Evolutionary conservation across 1,140 invertebrate genomes (phyloP).

Genomic region (Drosophila bocqueti): DNA sequence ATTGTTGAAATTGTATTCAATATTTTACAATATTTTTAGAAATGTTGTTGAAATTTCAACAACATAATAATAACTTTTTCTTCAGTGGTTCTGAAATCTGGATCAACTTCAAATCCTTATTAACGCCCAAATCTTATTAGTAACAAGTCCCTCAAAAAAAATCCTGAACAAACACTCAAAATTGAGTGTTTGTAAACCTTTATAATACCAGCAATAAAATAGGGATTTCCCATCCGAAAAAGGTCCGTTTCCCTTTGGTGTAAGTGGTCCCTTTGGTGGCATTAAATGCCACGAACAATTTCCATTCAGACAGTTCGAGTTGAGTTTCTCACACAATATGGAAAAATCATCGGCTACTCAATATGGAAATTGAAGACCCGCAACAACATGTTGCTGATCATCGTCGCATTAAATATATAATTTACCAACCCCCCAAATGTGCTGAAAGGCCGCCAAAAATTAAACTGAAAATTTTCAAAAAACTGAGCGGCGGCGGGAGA

Average conservation of each 20-base stretch:
- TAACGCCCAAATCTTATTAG: neutral
- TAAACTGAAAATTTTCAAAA: conserved; percentile 20
- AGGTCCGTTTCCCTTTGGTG: neutral
- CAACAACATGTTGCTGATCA: conserved; percentile 36
- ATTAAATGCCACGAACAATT: neutral
- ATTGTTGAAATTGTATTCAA: neutral
- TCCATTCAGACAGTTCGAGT: neutral
- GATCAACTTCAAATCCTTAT: neutral
- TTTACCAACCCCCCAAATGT: conserved; percentile 6
- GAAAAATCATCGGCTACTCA: conserved; percentile 1
- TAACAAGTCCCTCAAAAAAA: neutral
- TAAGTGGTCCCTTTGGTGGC: conserved; percentile 7
- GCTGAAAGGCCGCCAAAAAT: conserved; percentile 16
- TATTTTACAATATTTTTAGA: neutral
- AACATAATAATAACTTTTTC: neutral
- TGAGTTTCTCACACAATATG: conserved; percentile 6
- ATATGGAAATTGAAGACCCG: conserved; percentile 29
- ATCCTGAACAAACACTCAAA: neutral
- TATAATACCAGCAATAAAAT: conserved; percentile 1
- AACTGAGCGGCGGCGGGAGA: neutral
- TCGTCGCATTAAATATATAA: neutral
- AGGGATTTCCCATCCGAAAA: neutral
- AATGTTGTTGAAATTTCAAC: neutral
- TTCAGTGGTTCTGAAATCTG: neutral
- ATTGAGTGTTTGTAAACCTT: neutral